Evolutionary conservation across 2,888 invertebrate species (phyloP).

Genomic region (Plagodis pulveraria): DNA sequence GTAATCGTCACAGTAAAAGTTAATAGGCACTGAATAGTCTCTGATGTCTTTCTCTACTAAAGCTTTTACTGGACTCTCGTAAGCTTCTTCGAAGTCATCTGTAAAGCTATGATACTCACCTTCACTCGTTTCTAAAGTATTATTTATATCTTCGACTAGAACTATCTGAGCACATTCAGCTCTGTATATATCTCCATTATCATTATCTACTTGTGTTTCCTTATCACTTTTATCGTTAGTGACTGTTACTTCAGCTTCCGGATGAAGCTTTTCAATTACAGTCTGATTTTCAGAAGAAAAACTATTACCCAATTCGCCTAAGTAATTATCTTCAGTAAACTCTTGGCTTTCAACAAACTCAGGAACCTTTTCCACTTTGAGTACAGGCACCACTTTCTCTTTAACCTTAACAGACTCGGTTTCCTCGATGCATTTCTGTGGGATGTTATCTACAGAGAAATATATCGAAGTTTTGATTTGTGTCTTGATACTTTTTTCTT

Average conservation of each 20-base stretch:
- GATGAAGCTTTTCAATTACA: conserved; percentile 38
- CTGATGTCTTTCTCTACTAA: conserved; percentile 78
- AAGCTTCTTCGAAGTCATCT: conserved; percentile 70
- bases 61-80: conserved; percentile 77
- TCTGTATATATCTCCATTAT: conserved; percentile 35
- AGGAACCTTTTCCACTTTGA: conserved; percentile 48
- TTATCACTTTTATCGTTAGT: conserved; percentile 22
- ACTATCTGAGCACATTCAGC: conserved; percentile 46
- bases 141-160: conserved; percentile 42
- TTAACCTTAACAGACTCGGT: conserved; percentile 54
- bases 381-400: conserved; percentile 55
- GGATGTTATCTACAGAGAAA: conserved; percentile 65
- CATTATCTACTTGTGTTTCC: conserved; percentile 19
- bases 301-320: conserved; percentile 63
- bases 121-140: conserved; percentile 57
- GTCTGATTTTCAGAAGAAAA: conserved; percentile 65
- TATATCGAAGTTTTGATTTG: conserved; percentile 45
- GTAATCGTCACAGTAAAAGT: conserved; percentile 74
- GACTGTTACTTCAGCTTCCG: conserved; percentile 5
- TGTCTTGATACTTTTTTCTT: conserved; percentile 36
- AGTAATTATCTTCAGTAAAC: conserved; percentile 75
- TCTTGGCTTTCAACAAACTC: conserved; percentile 78
- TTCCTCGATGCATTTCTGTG: conserved; percentile 56
- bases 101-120: conserved; percentile 80
- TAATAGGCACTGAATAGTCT: conserved; percentile 77